Evolutionary conservation across 2,888 invertebrate species (phyloP), one percentile per base, ranked within the genome.

Genomic region (Unio pictorum): DNA sequence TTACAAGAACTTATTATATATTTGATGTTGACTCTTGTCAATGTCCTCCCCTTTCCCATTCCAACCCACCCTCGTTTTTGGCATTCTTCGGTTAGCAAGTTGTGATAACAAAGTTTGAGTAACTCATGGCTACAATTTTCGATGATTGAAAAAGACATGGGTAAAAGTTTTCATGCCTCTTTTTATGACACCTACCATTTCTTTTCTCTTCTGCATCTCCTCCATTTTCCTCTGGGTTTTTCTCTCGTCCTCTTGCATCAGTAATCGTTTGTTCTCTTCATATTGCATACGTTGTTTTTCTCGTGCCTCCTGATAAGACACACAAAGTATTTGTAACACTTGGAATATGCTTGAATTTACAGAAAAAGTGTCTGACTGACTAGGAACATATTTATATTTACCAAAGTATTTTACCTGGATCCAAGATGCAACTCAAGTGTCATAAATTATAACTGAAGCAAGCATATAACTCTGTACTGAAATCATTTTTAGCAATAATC

Each of bases 261-360:
- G 78, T 34, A 80, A 67, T 58, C 85, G 75, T 67, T 86, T 82
- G 65, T 85, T 83, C 54, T 88, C 88, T 67, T 88, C 89, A 71
- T 85, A 86, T 64, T 88, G 88, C 68, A 84, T 78, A 17, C 86
- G 79, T 70, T 86, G 89, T 76, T 83, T 87, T 71, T 86, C 88
- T 61, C 87, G 72, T 34, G 84, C 68, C 55, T 88, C 88, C 88
- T 88, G 78, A 20, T 75, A 23, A 45, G 11, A 45, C 45, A 45
- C 45, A 45, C 30, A 55, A 54, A 23, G 23, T 7, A 28, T 45
- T 55, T 45, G 23, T 58, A 34, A 58, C 23, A 64, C 20, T 15
- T 34, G 17, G 11, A 15, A 30, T 15, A 62, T 2, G 26, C 23
- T 15, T 45, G 45, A 45, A 45, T 11, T 45, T 15, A 45, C 60